phyloP scores from a whole-genome alignment of 2,888 invertebrate species.

The Hipparchia sbordonii region DNA sequence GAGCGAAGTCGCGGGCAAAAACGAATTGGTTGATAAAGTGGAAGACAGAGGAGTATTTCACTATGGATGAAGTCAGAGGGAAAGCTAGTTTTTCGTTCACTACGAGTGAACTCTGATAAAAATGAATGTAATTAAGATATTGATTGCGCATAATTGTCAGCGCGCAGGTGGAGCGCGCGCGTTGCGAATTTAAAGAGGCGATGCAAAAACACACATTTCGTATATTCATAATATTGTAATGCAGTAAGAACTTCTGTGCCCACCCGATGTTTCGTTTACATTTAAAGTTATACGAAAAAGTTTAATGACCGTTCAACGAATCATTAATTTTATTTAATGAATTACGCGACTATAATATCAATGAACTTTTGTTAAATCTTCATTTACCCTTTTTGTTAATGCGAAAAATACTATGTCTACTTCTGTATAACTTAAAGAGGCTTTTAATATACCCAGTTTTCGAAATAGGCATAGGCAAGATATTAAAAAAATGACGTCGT shows the following conservation, averaged over 20 bases:
- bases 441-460: too few relatives aligned
- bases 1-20: too few relatives aligned
- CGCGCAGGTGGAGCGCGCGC: constrained; percentile 41
- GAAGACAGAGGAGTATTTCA: too few relatives aligned
- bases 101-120: constrained; percentile 40
- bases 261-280: constrained; percentile 2
- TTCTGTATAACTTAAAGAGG: too few relatives aligned
- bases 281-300: not conserved
- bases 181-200: constrained; percentile 41
- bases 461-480: too few relatives aligned
- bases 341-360: too few relatives aligned
- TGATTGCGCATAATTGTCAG: constrained; percentile 46
- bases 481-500: too few relatives aligned
- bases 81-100: not conserved
- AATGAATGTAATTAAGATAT: constrained; percentile 49
- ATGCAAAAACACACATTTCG: constrained; percentile 1
- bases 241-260: not conserved
- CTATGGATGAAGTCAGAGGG: not conserved
- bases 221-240: not conserved
- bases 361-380: too few relatives aligned
- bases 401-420: too few relatives aligned
- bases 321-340: too few relatives aligned
- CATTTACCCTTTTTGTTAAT: too few relatives aligned
- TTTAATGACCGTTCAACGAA: not conserved
- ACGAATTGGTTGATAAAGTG: too few relatives aligned